Evolutionary conservation across 2,113 vertebrate species (phyloP), one percentile per base, ranked within the genome.

Genomic region (Laterallus jamaicensis): DNA sequence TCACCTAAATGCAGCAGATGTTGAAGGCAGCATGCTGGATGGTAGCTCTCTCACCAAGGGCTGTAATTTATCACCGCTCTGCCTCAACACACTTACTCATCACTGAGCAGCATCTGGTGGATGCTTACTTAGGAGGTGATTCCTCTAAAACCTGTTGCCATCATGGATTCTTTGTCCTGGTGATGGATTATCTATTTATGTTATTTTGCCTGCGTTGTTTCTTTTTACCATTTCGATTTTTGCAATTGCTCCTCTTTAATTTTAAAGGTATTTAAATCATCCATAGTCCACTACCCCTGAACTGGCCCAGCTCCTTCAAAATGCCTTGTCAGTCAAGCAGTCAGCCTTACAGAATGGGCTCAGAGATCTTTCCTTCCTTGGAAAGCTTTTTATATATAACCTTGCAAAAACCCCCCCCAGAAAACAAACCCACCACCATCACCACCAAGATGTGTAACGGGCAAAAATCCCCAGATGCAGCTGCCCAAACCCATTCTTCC

Each of bases 191-290:
- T n/a, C 79, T 44, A n/a, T 70, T 76, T 56, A 26, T 55, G 52
- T 64, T 40, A 14, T 37, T 78, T 82, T 55, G 10, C n/a, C 31
- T 62, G 10, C 22, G 49, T 62, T 50, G 8, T 79, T 91, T 74
- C 21, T 60, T 82, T 76, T 58, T 25, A 62, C 35, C 31, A 8
- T 50, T 80, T 73, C 17, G n/a, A 69, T 17, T 90, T 95, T 82
- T 73, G 70, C 12, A 31, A 29, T 58, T 54, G 40, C 37, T 77
- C 13, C 15, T 12, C 20, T 90, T 74, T 28, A n/a, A 7, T 66
- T 80, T 80, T 62, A 77, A 81, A 88, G 50, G 24, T 25, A 58
- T 66, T 91, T 91, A 69, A 82, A 76, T 28, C 10, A 80, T n/a
- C 47, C 15, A 21, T 44, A 76, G 62, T 56, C 39, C 37, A 24